Evolutionary conservation across 2,113 vertebrate species (phyloP), one percentile per base, ranked within the genome.

Genomic region (Thymallus thymallus): DNA sequence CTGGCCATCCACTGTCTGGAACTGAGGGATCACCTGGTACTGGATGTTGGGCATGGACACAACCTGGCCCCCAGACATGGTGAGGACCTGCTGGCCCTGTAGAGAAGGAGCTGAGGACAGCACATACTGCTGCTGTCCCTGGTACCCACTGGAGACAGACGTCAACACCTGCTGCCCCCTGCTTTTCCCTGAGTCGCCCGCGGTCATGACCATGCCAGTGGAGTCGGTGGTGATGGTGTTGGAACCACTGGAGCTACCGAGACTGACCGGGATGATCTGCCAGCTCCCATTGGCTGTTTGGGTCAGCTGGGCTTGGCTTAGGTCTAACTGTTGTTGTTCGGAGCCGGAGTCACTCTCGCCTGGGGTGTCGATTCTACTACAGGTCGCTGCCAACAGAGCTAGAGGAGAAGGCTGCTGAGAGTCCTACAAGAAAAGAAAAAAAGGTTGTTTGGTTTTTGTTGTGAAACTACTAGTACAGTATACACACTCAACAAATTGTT

Each of bases 11-110:
- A 98, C 91, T 0, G 97, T 98, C 88, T 98, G 96, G 87, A 98
- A 98, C 77, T 98, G 97, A 51, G 97, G 97, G 76, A 98, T 96
- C 60, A 98, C 95, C 91, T 98, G 97, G 86, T 99, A 99, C 85
- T 98, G 97, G 88, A 98, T 96, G 68, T 97, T 98, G 0, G 96
- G 96, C 91, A 98, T 89, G 20, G 97, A 22, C 56, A n/a, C 56
- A 60, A n/a, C 56, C n/a, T 60, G 56, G 48, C 48, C 81, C 0
- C 97, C 93, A 0, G 96, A 94, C 76, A 98, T 91, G 9, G 96
- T 94, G 23, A 98, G 91, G 60, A 98, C 92, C 86, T 97, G 97
- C 85, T 97, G 96, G 83, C 95, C 95, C 86, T 96, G 96, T 61
- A 95, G 60, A 41, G 91, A 85, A 24, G 95, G 93, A 0, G 94